These are phyloP conservation scores for Melanostoma scalare DNA, from an alignment of 2,888 invertebrate species.

Conservation along the genomic window DNA sequence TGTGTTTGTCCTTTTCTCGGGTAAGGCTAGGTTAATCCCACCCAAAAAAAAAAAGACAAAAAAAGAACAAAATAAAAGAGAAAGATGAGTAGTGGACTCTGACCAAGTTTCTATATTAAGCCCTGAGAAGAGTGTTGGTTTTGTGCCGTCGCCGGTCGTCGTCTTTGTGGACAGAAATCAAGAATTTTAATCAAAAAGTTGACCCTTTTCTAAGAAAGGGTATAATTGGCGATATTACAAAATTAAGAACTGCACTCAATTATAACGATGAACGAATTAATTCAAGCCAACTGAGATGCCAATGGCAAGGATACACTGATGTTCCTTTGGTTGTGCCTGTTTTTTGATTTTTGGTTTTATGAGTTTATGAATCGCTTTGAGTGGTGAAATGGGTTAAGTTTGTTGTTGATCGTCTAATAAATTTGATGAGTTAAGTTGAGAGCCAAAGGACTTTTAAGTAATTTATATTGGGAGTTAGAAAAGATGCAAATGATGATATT, in stretches of 20 bases:
- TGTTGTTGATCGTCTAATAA: slow-evolving; percentile 59
- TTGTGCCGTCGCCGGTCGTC: neutral
- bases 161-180: slow-evolving; percentile 60
- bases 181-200: slow-evolving; percentile 71
- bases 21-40: slow-evolving; percentile 27
- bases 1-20: slow-evolving; percentile 46
- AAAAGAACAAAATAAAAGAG: slow-evolving; percentile 22
- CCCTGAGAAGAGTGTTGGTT: slow-evolving; percentile 26
- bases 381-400: slow-evolving; percentile 35
- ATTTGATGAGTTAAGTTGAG: slow-evolving; percentile 65
- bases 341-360: slow-evolving; percentile 7
- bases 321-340: slow-evolving; percentile 20
- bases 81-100: slow-evolving; percentile 61
- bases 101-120: slow-evolving; percentile 61
- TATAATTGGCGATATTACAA: slow-evolving; percentile 71
- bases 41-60: slow-evolving; percentile 1
- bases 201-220: slow-evolving; percentile 62
- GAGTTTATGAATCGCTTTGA: slow-evolving; percentile 18
- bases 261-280: slow-evolving; percentile 66
- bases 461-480: slow-evolving; percentile 46
- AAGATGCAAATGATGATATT: slow-evolving; percentile 56
- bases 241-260: slow-evolving; percentile 72
- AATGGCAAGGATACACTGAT: slow-evolving; percentile 38
- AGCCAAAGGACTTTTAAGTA: slow-evolving; percentile 40
- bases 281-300: slow-evolving; percentile 63